phyloP scores from a whole-genome alignment of 1,140 invertebrate genomes.

The Achatina immaculata region DNA sequence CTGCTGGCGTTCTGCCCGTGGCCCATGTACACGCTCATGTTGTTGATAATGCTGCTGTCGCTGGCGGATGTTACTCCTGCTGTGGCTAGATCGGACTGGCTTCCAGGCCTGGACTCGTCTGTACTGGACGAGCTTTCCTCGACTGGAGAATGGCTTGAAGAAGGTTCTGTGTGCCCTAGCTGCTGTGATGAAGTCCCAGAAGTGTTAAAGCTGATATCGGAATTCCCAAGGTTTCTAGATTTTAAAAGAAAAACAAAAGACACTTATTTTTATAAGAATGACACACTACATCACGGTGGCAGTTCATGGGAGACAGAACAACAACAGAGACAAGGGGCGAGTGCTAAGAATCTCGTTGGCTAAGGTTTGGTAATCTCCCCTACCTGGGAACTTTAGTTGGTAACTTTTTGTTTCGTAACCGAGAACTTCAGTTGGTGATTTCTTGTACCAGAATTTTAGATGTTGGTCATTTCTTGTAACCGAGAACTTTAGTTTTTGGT shows the following conservation, averaged over 20 bases:
- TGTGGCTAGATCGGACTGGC: not conserved
- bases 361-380: too few species aligned
- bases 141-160: not conserved
- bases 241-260: not conserved
- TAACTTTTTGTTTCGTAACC: too few species aligned
- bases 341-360: too few species aligned
- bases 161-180: not conserved
- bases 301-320: too few species aligned
- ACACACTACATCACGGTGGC: too few species aligned
- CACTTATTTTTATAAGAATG: too few species aligned
- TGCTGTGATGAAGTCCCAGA: not conserved
- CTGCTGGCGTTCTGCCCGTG: conserved; percentile 39
- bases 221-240: not conserved
- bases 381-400: too few species aligned
- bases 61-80: not conserved
- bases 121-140: not conserved
- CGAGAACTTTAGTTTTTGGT: too few species aligned
- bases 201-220: not conserved
- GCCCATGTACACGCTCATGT: conserved; percentile 46
- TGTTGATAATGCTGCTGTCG: conserved; percentile 20
- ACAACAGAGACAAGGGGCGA: too few species aligned
- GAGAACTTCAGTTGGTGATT: too few species aligned
- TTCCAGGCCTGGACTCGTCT: conserved; percentile 9
- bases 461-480: too few species aligned
- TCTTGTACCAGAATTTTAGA: too few species aligned